phyloP scores from a whole-genome alignment of 2,113 vertebrate species.

The Loxodonta africana region DNA sequence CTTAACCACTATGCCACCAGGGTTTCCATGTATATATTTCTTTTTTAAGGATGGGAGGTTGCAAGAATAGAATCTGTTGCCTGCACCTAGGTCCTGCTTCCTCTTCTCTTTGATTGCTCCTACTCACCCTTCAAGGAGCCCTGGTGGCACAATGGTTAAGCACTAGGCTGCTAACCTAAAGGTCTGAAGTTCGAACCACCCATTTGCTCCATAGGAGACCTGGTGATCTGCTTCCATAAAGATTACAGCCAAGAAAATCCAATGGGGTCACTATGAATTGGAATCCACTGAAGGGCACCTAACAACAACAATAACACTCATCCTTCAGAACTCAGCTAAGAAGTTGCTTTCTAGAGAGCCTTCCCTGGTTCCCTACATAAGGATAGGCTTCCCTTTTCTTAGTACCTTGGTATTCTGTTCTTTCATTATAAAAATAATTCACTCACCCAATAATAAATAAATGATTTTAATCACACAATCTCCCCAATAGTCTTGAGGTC shows the following conservation, averaged over 20 bases:
- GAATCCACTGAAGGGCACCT: not conserved
- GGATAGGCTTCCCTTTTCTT: not conserved
- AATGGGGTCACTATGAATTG: not conserved
- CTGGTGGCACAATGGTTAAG: not conserved
- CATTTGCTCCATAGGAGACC: not conserved
- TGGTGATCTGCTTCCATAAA: not conserved
- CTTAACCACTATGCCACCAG: no score
- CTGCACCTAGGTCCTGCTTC: not conserved
- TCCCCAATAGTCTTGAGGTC: not conserved
- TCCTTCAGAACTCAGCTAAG: not conserved
- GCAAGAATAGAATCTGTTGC: not conserved
- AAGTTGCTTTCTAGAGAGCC: not conserved
- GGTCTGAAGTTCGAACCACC: not conserved
- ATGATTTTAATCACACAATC: not conserved
- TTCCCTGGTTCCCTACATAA: not conserved
- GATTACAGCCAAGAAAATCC: not conserved
- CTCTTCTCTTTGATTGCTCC: not conserved
- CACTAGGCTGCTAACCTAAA: not conserved
- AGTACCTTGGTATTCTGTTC: not conserved
- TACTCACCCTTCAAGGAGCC: not conserved
- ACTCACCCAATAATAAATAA: not conserved
- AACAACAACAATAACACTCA: not conserved
- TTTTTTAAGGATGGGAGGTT: not conserved
- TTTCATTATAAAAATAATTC: constrained; percentile 3
- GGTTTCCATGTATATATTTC: no score